A percentile compares a stretch with the other conserved stretches of the same genome.
phyloP scores from a whole-genome alignment of 92 coral and sea anemone genomes.

The Muricea muricata region DNA sequence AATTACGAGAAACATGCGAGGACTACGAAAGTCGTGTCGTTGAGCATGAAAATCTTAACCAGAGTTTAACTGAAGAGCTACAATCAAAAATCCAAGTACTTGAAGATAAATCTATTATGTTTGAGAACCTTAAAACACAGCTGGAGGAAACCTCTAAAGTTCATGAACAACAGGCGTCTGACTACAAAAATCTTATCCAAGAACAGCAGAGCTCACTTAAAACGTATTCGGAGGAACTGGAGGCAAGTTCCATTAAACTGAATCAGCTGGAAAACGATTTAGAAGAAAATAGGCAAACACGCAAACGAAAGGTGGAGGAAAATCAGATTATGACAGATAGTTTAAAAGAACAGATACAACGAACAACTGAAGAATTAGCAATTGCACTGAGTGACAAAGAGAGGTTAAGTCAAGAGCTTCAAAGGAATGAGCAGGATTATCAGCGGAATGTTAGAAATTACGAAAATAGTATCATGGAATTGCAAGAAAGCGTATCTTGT shows the following conservation, averaged over 20 bases:
- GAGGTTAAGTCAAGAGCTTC: background rate
- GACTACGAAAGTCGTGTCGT: background rate
- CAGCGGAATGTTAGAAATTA: background rate
- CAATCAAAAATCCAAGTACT: background rate
- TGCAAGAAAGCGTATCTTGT: background rate
- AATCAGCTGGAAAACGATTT: background rate
- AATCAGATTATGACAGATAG: background rate
- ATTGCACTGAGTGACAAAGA: background rate
- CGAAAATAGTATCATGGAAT: background rate
- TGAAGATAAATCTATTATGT: background rate
- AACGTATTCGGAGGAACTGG: background rate
- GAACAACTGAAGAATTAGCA: background rate
- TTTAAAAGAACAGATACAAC: background rate
- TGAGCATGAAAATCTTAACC: background rate
- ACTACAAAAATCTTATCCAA: background rate
- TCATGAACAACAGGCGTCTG: background rate
- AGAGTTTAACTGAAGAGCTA: background rate
- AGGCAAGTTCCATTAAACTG: background rate
- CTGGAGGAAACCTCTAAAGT: background rate
- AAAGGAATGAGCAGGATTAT: background rate
- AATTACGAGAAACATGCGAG: background rate
- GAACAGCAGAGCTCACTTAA: background rate
- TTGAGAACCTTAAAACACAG: background rate
- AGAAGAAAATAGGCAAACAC: background rate
- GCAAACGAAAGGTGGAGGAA: constrained; percentile 11